These are phyloP conservation scores for Hemicentrotus pulcherrimus DNA, from an alignment of 35 echinoderm and acorn worm species.

Conservation along the genomic window DNA sequence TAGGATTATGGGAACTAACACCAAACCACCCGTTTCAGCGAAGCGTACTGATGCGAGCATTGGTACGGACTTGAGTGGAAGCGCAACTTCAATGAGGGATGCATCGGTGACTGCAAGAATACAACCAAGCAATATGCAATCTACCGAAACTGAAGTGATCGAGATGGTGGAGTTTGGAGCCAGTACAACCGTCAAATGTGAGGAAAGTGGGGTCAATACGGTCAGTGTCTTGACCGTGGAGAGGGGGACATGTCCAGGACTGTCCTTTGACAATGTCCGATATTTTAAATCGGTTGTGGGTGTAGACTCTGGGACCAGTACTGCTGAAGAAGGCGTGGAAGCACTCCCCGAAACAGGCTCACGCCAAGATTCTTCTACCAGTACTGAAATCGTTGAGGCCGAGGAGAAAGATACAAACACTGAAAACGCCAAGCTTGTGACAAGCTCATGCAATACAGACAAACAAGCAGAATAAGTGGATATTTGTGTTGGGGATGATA, in stretches of 20 bases:
- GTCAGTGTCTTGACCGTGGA: constrained; percentile 32
- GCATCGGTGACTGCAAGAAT: background rate
- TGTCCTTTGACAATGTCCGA: background rate
- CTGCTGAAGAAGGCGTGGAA: constrained; percentile 25
- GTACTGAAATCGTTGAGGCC: background rate
- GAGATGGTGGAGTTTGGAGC: constrained; percentile 42
- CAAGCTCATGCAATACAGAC: constrained; percentile 22
- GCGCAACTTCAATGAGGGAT: background rate
- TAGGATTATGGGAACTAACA: constrained; percentile 73
- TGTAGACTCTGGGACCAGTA: constrained; percentile 13
- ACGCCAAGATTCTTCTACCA: constrained; percentile 34
- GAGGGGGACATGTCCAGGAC: background rate
- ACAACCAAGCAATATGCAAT: constrained; percentile 52
- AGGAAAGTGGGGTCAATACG: constrained; percentile 55
- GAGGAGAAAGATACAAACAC: constrained; percentile 46
- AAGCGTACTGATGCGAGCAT: constrained; percentile 49
- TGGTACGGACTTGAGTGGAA: background rate
- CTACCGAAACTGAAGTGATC: constrained; percentile 28
- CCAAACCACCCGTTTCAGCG: constrained; percentile 28
- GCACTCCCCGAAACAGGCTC: background rate
- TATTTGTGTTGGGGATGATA: constrained; percentile 45
- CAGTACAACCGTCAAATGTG: constrained; percentile 15
- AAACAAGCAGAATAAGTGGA: background rate
- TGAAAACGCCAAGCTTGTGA: constrained; percentile 25
- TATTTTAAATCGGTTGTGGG: background rate